Conservation (phyloP, 1,140 invertebrate species). For the Cephus cinctus region DNA sequence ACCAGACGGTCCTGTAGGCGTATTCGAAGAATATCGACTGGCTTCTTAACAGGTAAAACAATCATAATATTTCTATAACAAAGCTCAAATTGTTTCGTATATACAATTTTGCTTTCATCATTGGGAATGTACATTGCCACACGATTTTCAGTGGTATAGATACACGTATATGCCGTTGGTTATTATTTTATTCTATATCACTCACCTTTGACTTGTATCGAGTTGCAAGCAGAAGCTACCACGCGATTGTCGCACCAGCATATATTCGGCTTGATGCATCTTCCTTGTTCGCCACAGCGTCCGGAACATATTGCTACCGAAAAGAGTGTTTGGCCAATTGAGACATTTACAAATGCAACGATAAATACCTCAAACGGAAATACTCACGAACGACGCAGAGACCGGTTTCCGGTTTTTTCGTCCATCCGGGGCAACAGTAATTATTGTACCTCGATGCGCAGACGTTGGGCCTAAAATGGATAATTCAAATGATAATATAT, state of each 20-base stretch:
- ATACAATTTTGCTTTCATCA: too few relatives aligned
- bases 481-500: conserved; percentile 8
- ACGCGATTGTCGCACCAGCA: conserved; percentile 73
- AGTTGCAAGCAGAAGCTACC: conserved; percentile 56
- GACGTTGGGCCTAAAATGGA: conserved; percentile 72
- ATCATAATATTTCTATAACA: too few relatives aligned
- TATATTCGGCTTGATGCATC: conserved; percentile 79
- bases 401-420: conserved; percentile 65
- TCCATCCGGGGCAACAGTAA: conserved; percentile 84
- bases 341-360: too few relatives aligned
- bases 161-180: too few relatives aligned
- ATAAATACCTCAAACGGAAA: too few relatives aligned
- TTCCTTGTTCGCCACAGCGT: conserved; percentile 68
- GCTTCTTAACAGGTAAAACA: too few relatives aligned
- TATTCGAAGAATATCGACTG: not conserved
- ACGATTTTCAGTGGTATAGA: too few relatives aligned
- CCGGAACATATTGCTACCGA: conserved; percentile 78
- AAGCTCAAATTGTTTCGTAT: too few relatives aligned
- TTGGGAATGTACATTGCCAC: too few relatives aligned
- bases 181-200: too few relatives aligned
- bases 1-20: conserved; percentile 4
- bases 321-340: too few relatives aligned
- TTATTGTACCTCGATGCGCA: conserved; percentile 68
- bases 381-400: conserved; percentile 83
- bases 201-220: conserved; percentile 28